phyloP scores from a whole-genome alignment of 2,888 invertebrate genomes.

The Netelia virgata region DNA sequence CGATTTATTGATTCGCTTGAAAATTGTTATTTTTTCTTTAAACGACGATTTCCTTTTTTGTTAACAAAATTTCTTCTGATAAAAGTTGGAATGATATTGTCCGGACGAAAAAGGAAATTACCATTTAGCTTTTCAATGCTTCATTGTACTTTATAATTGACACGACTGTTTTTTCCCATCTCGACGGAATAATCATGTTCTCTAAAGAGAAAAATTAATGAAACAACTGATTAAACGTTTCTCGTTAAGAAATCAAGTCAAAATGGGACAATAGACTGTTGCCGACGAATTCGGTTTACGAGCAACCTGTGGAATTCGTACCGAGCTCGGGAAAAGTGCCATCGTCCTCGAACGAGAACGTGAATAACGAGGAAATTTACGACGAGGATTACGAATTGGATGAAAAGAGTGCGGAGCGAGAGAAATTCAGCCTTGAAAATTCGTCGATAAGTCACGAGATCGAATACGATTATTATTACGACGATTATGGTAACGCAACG shows the following conservation, averaged over 20 bases:
- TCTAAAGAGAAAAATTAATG: neutral
- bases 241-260: conserved; percentile 70
- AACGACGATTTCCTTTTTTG: neutral
- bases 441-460: conserved; percentile 82
- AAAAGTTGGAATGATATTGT: neutral
- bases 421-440: conserved; percentile 39
- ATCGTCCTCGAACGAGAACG: conserved; percentile 64
- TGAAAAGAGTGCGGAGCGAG: conserved; percentile 11
- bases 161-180: no score
- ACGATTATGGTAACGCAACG: conserved; percentile 79
- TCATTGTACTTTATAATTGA: no score
- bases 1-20: neutral
- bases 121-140: neutral
- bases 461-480: conserved; percentile 76
- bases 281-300: conserved; percentile 80
- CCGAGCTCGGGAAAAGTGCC: conserved; percentile 61
- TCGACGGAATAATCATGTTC: neutral
- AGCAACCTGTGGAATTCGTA: conserved; percentile 70
- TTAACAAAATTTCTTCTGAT: neutral
- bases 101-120: neutral
- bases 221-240: neutral
- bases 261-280: conserved; percentile 77
- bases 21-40: conserved; percentile 2
- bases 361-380: conserved; percentile 71
- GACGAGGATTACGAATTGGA: conserved; percentile 69